A percentile compares a stretch with the other conserved stretches of the same genome.
phyloP scores from a whole-genome alignment of 2,888 invertebrate species.

The Eurois occulta region DNA sequence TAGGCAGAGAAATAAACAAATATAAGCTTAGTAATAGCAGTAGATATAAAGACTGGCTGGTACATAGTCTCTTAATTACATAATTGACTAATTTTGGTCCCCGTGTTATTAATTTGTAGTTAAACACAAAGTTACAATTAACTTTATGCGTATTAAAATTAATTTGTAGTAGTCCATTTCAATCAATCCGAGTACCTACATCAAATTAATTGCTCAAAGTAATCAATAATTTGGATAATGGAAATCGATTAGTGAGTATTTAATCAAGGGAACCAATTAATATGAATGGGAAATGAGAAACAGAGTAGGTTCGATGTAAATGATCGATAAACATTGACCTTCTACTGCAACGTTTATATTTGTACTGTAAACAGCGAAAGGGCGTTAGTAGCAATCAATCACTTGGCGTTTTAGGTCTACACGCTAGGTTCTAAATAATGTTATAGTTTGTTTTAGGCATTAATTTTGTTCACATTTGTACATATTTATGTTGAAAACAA shows the following conservation, averaged over 20 bases:
- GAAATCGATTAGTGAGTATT: conserved; percentile 13
- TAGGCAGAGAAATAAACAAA: not conserved
- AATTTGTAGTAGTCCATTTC: conserved; percentile 7
- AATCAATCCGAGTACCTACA: not conserved
- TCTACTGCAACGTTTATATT: conserved; percentile 33
- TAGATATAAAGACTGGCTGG: not conserved
- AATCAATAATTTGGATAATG: conserved; percentile 39
- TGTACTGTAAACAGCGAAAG: conserved; percentile 26
- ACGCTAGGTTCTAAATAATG: not conserved
- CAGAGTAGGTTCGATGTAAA: conserved; percentile 18
- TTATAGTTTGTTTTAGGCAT: not conserved
- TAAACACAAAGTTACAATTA: not conserved
- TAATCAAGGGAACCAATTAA: conserved; percentile 34
- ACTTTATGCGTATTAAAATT: not conserved
- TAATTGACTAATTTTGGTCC: conserved; percentile 2
- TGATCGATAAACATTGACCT: conserved; percentile 31
- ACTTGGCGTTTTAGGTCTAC: not conserved
- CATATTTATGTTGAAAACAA: not conserved
- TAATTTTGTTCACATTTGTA: conserved; percentile 8
- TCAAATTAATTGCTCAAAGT: conserved; percentile 14
- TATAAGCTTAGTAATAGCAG: conserved; percentile 9
- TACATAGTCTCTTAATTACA: no score
- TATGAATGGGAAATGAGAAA: conserved; percentile 15
- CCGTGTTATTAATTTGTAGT: conserved; percentile 2
- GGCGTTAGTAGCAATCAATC: conserved; percentile 42